Evolutionary conservation across 2,888 invertebrate genomes (phyloP), one percentile per base, ranked within the genome.

Genomic region (Cremastinae sp.): DNA sequence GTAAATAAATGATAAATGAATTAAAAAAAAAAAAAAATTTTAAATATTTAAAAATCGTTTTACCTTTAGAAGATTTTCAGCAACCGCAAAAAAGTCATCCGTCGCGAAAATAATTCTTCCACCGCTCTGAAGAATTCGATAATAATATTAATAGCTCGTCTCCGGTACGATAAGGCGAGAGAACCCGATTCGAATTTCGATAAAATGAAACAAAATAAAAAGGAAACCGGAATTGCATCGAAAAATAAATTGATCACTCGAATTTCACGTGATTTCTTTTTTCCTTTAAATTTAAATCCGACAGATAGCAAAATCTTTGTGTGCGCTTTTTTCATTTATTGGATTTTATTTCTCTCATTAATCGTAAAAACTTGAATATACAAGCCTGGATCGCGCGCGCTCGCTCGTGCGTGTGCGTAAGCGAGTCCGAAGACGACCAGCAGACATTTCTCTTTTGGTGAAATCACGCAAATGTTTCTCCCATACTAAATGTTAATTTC

Each of bases 21-120:
- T 0, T 9, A 37, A 14, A 18, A 16, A 28, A 49, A 20, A 35
- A 12, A 12, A 28, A 45, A 41, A 49, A 39, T 53, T 43, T 16
- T 49, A 1, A 8, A 7, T 5, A 1, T 51, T 22, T n/a, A 22
- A 56, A 22, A 65, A 8, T 35, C 14, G 37, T 16, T 41, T 80
- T 79, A 89, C 89, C 85, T 88, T 87, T 12, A 93, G 84, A 88
- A 93, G 90, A 81, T 91, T 92, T 83, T 93, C 93, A 9, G 93
- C 93, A 4, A 90, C 88, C 0, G 93, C 93, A 81, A 93, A 93
- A 88, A 92, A 93, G 82, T 93, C 93, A 70, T 93, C 93, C 0
- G 93, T 93, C 0, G 93, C 91, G 76, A 93, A 93, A 2, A 92
- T 80, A 0, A 93, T 91, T 84, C 90, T 88, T 0, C 92, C 93